Evolutionary conservation across 2,113 vertebrate genomes (phyloP), one percentile per base, ranked within the genome.

Genomic region (Saguinus midas): DNA sequence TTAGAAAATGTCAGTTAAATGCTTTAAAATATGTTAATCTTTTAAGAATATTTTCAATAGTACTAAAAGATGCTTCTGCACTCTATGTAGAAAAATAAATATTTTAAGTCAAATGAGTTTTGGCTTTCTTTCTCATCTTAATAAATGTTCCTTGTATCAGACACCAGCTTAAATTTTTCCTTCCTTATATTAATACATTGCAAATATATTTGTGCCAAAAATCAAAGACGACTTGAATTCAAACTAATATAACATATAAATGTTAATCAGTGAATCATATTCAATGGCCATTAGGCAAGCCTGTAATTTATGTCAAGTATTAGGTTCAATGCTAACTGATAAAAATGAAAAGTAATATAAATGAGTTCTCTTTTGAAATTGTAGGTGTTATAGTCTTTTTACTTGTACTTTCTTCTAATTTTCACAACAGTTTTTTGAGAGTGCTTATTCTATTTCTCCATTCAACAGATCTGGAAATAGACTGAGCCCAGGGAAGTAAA

Each of bases 181-280:
- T 89, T 37, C 8, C 32, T 84, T 50, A 52, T 68, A 58, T 27
- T 88, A 89, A 61, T 75, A 52, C 25, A n/a, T 76, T 84, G 11
- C 23, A 95, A 84, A 20, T 52, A 58, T 52, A 83, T 95, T 94
- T 89, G 12, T 84, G 23, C 32, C 35, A 76, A 79, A 92, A 80
- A 55, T 73, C 35, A 79, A 96, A 88, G 11, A 87, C 76, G 23
- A 96, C 8, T 87, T 80, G 35, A 82, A 70, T 17, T 96, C 37
- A 82, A 57, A 40, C 7, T 92, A 48, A 32, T 94, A 27, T 52
- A 66, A 61, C 68, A 96, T 94, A 86, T 93, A 89, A 91, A 29
- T 48, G 17, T 80, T 90, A 92, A 52, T 81, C 91, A 96, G 9
- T 32, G 32, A 87, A 48, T 66, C 11, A 81, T 81, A 87, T 70